Percentiles rank a stretch among this genome's conserved stretches.
phyloP scores from a whole-genome alignment of 2,113 vertebrate genomes.

The Myrmophylax atrothorax region DNA sequence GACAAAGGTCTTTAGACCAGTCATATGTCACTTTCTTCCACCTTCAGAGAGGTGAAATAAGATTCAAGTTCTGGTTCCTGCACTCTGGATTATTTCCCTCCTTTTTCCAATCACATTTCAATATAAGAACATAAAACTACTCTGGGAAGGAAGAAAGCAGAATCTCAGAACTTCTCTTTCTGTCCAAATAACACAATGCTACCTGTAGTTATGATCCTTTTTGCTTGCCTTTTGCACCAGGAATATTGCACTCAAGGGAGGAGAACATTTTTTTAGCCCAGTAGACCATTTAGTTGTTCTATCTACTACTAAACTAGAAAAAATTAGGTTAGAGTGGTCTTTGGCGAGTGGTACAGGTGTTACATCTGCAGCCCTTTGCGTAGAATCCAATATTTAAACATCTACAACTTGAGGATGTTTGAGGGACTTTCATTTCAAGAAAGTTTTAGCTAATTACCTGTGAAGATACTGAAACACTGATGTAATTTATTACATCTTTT shows the following conservation, averaged over 20 bases:
- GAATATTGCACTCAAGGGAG: not conserved
- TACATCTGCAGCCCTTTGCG: not conserved
- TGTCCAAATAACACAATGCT: rapidly evolving
- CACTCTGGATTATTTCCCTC: not conserved
- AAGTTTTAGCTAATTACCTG: not conserved
- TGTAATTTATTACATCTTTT: not conserved
- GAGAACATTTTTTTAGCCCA: not conserved
- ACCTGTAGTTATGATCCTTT: not conserved
- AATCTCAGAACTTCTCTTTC: not conserved
- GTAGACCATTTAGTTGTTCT: not conserved
- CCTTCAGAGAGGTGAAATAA: not conserved
- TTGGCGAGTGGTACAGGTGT: rapidly evolving
- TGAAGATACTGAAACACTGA: not conserved
- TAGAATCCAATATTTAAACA: not conserved
- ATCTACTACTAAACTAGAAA: not conserved
- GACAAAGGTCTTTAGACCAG: not conserved
- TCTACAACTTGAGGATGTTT: not conserved
- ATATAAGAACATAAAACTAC: not conserved
- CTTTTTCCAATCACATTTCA: not conserved
- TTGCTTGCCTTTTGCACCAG: not conserved
- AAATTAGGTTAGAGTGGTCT: not conserved
- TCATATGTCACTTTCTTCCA: not conserved
- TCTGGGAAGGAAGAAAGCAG: not conserved
- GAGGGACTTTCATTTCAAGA: not conserved
- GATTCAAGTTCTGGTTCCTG: not conserved